A percentile compares a stretch with the other conserved stretches of the same genome.
Conservation (phyloP, 2,888 invertebrate genomes). For the Epinotia demarniana region DNA sequence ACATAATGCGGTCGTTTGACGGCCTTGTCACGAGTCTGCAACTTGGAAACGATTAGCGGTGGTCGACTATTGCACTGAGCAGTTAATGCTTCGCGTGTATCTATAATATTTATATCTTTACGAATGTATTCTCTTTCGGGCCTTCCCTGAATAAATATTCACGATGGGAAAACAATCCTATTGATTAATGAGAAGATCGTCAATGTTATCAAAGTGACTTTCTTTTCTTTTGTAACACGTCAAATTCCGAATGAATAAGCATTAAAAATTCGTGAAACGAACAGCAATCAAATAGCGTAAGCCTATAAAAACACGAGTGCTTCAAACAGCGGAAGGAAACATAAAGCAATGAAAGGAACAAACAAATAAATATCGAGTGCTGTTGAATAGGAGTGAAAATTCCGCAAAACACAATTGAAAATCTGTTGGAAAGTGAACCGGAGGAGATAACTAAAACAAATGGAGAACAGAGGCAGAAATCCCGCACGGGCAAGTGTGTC, state of each 20-base stretch:
- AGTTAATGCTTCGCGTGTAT: constrained; percentile 27
- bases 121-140: background rate
- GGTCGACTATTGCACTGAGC: constrained; percentile 21
- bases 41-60: constrained; percentile 37
- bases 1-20: constrained; percentile 34
- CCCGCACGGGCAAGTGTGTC: constrained; percentile 73
- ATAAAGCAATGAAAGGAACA: constrained; percentile 46
- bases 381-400: constrained; percentile 57
- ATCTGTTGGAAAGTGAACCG: constrained; percentile 61
- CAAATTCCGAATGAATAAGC: constrained; percentile 18
- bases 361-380: constrained; percentile 53
- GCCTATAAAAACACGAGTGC: constrained; percentile 37
- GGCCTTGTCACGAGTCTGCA: constrained; percentile 32
- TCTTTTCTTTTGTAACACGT: background rate
- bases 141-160: background rate
- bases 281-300: constrained; percentile 34
- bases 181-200: background rate
- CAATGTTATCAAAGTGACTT: background rate
- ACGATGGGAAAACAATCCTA: background rate
- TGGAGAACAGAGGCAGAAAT: constrained; percentile 64
- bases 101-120: background rate
- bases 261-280: constrained; percentile 20
- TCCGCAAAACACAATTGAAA: constrained; percentile 61
- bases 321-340: constrained; percentile 40
- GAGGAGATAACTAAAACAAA: constrained; percentile 63